Conservation (phyloP, 2,113 vertebrate species). For the Stictonetta naevosa region DNA sequence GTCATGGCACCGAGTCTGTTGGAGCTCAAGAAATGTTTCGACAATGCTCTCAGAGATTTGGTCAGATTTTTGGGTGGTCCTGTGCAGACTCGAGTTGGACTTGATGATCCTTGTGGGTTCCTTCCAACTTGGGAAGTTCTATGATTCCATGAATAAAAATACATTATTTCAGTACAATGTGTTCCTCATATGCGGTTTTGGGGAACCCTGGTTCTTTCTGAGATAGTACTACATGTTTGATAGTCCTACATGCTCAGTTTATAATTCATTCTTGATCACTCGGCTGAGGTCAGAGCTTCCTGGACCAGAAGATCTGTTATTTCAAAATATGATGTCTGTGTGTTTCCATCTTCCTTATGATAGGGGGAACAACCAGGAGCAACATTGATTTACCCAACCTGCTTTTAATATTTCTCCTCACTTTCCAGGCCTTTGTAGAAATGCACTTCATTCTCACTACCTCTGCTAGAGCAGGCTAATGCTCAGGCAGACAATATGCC, state of each 20-base stretch:
- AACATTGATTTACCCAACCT: background rate
- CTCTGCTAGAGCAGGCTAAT: background rate
- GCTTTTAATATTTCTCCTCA: background rate
- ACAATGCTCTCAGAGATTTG: too few species aligned
- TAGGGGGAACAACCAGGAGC: background rate
- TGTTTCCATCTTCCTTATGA: background rate
- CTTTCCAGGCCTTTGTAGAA: background rate
- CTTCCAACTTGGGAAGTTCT: too few species aligned
- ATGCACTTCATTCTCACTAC: background rate
- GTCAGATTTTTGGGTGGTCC: too few species aligned
- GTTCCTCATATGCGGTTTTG: background rate
- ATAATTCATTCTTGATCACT: background rate
- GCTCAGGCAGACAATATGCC: background rate
- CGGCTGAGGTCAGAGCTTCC: background rate
- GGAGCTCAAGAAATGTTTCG: too few species aligned
- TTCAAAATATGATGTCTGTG: rapidly evolving
- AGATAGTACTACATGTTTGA: rapidly evolving
- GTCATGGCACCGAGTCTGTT: too few species aligned
- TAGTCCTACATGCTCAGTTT: rapidly evolving
- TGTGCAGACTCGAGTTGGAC: too few species aligned
- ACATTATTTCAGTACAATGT: background rate
- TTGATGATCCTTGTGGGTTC: too few species aligned
- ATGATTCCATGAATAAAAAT: background rate
- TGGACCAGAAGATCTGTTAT: background rate
- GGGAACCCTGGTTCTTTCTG: background rate